Evolutionary conservation across 2,113 vertebrate species (phyloP).

Genomic region (Melozone crissalis): DNA sequence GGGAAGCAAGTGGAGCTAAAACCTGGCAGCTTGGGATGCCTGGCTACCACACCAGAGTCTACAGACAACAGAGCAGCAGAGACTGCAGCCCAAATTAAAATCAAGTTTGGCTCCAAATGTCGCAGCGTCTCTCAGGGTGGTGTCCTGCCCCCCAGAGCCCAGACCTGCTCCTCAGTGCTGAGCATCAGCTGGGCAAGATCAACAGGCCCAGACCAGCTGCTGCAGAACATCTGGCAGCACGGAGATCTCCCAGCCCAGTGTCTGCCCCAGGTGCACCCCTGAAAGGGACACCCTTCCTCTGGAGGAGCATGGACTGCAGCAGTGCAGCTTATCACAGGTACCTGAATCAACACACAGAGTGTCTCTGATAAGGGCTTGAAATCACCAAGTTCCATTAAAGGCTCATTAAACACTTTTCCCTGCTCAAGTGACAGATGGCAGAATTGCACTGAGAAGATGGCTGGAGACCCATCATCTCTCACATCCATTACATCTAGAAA

Average conservation of each 20-base stretch:
- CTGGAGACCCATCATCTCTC: background rate
- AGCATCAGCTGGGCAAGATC: background rate
- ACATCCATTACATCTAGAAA: background rate
- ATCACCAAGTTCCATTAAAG: background rate
- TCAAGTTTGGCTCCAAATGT: background rate
- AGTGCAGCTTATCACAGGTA: background rate
- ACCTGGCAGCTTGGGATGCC: background rate
- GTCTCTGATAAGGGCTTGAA: background rate
- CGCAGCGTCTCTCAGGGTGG: background rate
- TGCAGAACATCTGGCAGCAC: background rate
- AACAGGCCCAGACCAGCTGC: background rate
- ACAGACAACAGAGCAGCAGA: background rate
- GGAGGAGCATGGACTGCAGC: background rate
- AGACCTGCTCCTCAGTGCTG: background rate
- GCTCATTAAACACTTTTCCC: background rate
- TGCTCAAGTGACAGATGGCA: background rate
- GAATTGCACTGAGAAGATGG: background rate
- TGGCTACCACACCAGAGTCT: background rate
- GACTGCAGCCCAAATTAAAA: background rate
- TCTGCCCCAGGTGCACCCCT: background rate
- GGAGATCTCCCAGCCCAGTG: background rate
- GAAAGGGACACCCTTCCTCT: fast-evolving
- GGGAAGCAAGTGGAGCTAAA: background rate
- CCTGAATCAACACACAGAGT: fast-evolving
- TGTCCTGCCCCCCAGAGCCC: background rate